Evolutionary conservation across 2,888 invertebrate species (phyloP), one percentile per base, ranked within the genome.

Genomic region (Tribolium freemani): DNA sequence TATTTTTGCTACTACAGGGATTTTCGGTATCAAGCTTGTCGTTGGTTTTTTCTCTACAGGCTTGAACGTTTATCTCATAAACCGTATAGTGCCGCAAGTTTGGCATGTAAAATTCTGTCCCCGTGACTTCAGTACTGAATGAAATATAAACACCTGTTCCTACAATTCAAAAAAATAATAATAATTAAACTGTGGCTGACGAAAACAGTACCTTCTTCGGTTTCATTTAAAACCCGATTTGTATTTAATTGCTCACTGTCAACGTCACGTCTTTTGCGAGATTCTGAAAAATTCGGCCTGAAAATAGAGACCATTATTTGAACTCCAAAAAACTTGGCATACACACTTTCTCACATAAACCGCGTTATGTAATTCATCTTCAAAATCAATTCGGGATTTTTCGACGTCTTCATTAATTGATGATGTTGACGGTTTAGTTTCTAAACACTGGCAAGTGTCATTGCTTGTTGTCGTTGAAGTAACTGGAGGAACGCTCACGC

Each of bases 351-450:
- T 90, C 1, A 90, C 83, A 80, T 91, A 92, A 63, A 96, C 92
- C 83, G 89, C 89, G 85, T 96, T 95, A 81, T 95, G 95, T 58
- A 96, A 84, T 44, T 91, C 90, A 83, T 96, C 93, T 85, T 96
- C 96, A 83, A 96, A 96, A 20, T 89, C 88, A 54, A 92, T 93
- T 69, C 90, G 87, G 78, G 89, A 88, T 76, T 89, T 89, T 70
- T 88, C 90, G 78, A 92, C 92, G 77, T 89, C 88, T 79, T 91
- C 91, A 75, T 83, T 78, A 21, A 71, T 68, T 5, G 20, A 13
- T 11, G 61, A 45, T 20, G 61, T 75, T 10, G 73, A 75, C 16
- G 75, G 69, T 21, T 76, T 69, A 11, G 71, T 73, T 13, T 75
- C 72, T 9, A 76, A 76, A 57, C 78, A 77, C n/a, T 73, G 64